Conservation (phyloP, 1,140 invertebrate genomes). For the Ditylenchus dipsaci region DNA sequence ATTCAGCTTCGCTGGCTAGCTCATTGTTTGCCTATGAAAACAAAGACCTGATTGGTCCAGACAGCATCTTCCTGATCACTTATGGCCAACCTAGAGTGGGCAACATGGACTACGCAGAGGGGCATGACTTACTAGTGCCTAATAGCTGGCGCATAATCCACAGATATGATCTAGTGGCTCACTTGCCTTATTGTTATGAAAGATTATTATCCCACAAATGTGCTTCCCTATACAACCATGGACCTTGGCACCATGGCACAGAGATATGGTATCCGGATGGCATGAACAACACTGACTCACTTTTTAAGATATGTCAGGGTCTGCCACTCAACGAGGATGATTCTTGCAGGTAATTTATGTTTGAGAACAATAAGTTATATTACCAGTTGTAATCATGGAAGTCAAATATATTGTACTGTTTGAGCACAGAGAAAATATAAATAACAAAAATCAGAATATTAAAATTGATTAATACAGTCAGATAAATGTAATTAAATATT, state of each 20-base stretch:
- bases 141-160: constrained; percentile 43
- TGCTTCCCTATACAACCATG: constrained; percentile 30
- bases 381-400: no score
- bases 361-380: neutral
- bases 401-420: neutral
- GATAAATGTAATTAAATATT: neutral
- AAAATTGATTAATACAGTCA: no score
- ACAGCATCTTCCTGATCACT: constrained; percentile 24
- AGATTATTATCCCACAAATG: constrained; percentile 15
- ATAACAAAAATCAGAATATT: neutral
- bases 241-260: constrained; percentile 47
- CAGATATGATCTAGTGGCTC: constrained; percentile 43
- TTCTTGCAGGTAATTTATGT: constrained; percentile 29
- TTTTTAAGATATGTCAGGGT: constrained; percentile 36
- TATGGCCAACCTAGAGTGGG: constrained; percentile 49
- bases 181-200: constrained; percentile 47
- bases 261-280: constrained; percentile 43
- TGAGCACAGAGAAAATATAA: neutral
- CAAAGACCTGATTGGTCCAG: neutral
- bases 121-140: constrained; percentile 40
- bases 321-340: constrained; percentile 39
- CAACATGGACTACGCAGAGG: constrained; percentile 36
- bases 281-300: constrained; percentile 7
- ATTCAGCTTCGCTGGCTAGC: constrained; percentile 36
- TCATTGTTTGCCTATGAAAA: constrained; percentile 44